Evolutionary conservation across 1,140 invertebrate species (phyloP).

Genomic region (Lepidotrigona ventralis): DNA sequence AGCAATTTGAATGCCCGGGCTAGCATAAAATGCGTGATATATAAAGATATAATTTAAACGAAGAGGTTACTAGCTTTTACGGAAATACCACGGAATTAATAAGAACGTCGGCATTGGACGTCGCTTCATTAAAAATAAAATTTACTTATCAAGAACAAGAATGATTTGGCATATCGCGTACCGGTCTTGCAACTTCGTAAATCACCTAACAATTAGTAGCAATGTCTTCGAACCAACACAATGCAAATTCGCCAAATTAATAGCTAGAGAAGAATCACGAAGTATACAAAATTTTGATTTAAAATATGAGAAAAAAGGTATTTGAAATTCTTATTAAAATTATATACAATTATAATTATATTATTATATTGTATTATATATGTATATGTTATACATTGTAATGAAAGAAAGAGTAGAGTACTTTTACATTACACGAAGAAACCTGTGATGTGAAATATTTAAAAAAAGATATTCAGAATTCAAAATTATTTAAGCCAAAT

Average conservation of each 20-base stretch:
- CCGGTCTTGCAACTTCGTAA: slow-evolving; percentile 5
- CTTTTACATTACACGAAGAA: too few species aligned
- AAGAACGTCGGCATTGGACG: not conserved
- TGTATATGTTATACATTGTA: too few species aligned
- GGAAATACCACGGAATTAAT: slow-evolving; percentile 3
- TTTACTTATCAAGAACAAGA: slow-evolving; percentile 1
- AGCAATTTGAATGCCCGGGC: not conserved
- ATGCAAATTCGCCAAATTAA: slow-evolving; percentile 12
- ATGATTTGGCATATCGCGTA: slow-evolving; percentile 3
- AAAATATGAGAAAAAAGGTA: not conserved
- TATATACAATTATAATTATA: too few species aligned
- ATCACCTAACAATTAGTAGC: slow-evolving; percentile 9
- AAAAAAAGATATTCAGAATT: not conserved
- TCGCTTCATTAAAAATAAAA: slow-evolving; percentile 11
- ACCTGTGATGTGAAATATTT: not conserved
- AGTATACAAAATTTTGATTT: not conserved
- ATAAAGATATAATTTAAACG: slow-evolving; percentile 4
- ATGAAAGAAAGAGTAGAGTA: too few species aligned
- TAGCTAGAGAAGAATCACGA: not conserved
- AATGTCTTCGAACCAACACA: not conserved
- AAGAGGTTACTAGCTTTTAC: slow-evolving; percentile 2
- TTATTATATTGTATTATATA: too few species aligned
- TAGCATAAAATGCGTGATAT: not conserved
- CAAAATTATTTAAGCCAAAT: too few species aligned
- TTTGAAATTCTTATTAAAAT: too few species aligned